Conservation (phyloP, 2,113 vertebrate species). For the Nansenia antarctica region DNA sequence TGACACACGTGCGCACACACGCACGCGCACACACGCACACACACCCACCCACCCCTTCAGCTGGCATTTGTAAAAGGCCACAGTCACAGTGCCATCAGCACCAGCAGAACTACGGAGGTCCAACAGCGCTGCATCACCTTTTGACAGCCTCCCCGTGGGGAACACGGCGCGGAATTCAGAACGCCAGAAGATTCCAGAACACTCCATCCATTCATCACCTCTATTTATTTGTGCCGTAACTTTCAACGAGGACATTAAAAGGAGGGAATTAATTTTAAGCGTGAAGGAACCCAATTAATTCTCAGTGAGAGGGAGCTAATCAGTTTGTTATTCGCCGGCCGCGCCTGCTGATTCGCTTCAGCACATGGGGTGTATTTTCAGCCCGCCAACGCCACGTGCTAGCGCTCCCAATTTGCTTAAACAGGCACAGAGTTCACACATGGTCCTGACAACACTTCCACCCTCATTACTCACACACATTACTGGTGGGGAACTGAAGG, state of each 20-base stretch:
- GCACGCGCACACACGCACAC: background rate
- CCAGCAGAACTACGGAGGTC: background rate
- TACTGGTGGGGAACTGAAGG: background rate
- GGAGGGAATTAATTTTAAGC: conserved; percentile 70
- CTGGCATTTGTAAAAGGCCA: background rate
- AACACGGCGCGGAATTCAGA: conserved; percentile 9
- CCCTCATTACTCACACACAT: conserved; percentile 24
- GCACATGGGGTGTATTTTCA: conserved; percentile 22
- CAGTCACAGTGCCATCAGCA: background rate
- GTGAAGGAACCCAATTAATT: conserved; percentile 76
- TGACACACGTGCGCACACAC: conserved; percentile 3
- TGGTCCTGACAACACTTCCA: conserved; percentile 13
- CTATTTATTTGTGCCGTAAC: conserved; percentile 57
- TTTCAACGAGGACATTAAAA: conserved; percentile 61
- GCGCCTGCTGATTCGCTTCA: conserved; percentile 1
- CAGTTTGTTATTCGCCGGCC: conserved; percentile 54
- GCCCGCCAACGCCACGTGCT: conserved; percentile 15
- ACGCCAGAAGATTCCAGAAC: background rate
- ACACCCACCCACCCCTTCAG: background rate
- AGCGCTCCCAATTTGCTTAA: conserved; percentile 43
- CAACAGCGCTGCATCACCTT: background rate
- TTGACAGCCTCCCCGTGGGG: background rate
- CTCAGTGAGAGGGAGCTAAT: conserved; percentile 65
- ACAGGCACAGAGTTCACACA: conserved; percentile 25
- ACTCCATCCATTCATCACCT: conserved; percentile 54